phyloP scores from a whole-genome alignment of 2,113 vertebrate species.

The Hippocampus abdominalis region DNA sequence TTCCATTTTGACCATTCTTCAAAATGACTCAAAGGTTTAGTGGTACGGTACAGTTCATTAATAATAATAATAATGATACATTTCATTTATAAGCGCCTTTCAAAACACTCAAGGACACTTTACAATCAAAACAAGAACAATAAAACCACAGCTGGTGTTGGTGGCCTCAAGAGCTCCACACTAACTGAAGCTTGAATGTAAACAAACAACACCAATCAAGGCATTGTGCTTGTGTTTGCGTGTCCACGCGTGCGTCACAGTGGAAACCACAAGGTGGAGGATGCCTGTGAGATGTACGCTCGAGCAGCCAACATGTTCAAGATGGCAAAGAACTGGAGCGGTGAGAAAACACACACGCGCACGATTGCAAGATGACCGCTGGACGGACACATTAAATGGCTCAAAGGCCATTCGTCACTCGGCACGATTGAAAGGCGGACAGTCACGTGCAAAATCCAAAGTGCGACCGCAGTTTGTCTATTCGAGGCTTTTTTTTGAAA shows the following conservation, averaged over 20 bases:
- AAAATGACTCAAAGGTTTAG: too few species aligned
- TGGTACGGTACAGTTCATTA: too few species aligned
- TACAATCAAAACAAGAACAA: too few species aligned
- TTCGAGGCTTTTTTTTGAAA: not conserved
- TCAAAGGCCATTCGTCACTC: not conserved
- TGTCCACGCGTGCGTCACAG: constrained; percentile 63
- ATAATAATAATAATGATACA: too few species aligned
- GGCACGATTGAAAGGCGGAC: not conserved
- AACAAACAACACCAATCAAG: not conserved
- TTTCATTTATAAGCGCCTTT: too few species aligned
- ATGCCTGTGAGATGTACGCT: constrained; percentile 97
- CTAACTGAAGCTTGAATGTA: not conserved
- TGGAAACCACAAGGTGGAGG: constrained; percentile 93
- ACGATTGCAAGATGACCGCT: not conserved
- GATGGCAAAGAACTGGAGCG: constrained; percentile 98
- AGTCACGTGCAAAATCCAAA: not conserved
- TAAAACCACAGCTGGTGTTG: too few species aligned
- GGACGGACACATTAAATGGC: not conserved
- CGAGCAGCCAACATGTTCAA: constrained; percentile 99
- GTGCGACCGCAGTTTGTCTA: not conserved
- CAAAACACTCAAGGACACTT: too few species aligned
- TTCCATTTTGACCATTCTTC: too few species aligned
- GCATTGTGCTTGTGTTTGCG: not conserved
- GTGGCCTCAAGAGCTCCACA: not conserved
- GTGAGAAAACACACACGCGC: constrained; percentile 62